Percentiles rank a stretch among this genome's conserved stretches.
Evolutionary conservation across 2,797 vertebrate genomes (phyloP).

Genomic region (Danio jaintianensis): DNA sequence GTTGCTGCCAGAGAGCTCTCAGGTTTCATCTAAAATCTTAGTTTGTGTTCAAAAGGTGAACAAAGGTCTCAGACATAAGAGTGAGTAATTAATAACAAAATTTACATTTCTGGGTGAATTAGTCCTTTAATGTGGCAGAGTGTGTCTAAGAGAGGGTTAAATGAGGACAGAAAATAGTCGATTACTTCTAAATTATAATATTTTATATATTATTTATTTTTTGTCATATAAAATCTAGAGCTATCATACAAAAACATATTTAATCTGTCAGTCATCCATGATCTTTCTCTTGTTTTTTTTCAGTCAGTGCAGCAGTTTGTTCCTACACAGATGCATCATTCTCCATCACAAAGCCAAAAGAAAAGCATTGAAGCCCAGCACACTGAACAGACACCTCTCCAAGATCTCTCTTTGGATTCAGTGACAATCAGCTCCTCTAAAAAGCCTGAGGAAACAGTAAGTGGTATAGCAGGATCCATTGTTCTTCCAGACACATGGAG

Average conservation of each 20-base stretch:
- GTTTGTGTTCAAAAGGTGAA: no score
- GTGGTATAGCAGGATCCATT: neutral
- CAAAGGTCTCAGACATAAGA: no score
- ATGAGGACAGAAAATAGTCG: no score
- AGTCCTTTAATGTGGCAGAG: no score
- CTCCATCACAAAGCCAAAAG: slow-evolving; percentile 38
- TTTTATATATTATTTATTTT: no score
- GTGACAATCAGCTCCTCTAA: slow-evolving; percentile 26
- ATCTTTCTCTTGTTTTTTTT: slow-evolving; percentile 3
- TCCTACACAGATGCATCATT: slow-evolving; percentile 3
- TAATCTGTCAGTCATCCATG: neutral
- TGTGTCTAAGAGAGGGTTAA: no score
- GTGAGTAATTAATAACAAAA: no score
- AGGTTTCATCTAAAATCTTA: no score
- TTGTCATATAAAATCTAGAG: no score
- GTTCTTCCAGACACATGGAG: neutral
- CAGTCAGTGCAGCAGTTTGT: slow-evolving; percentile 27
- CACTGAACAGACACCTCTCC: slow-evolving; percentile 5
- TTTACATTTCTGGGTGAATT: no score
- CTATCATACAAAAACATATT: neutral
- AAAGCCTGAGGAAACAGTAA: slow-evolving; percentile 43
- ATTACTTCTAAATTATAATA: no score
- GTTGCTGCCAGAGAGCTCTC: no score
- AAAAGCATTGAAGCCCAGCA: slow-evolving; percentile 15
- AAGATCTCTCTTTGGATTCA: slow-evolving; percentile 20